Evolutionary conservation across 2,113 vertebrate genomes (phyloP), one percentile per base, ranked within the genome.

Genomic region (Pholis gunnellus): DNA sequence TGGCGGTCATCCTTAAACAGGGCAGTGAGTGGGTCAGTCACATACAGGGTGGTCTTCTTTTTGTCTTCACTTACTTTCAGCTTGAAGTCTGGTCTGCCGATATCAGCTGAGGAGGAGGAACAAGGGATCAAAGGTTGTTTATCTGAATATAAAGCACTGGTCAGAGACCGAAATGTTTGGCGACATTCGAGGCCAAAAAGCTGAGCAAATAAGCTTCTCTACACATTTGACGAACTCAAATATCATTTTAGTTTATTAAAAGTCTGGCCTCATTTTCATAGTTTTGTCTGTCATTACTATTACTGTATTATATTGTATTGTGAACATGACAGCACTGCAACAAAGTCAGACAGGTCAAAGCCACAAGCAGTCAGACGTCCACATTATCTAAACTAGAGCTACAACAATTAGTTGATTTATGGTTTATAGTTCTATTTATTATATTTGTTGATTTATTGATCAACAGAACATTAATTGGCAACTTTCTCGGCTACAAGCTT

Each of bases 31-130:
- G 96, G 89, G 87, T 98, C 96, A 0, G 61, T 50, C 48, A 99
- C 85, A 0, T 88, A 27, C 9, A 99, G 84, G 0, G 70, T 95
- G 78, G 96, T 93, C 48, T 80, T 95, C 69, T 84, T 88, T 46
- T 83, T 63, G 67, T 92, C 90, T 54, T 86, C 87, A 60, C 73
- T 94, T 52, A 90, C 85, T 13, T 83, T 86, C 93, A 93, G 61
- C 64, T 84, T 86, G n/a, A 95, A 98, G 64, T 72, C 67, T 0
- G 96, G 97, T 86, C 81, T 93, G 71, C 96, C 95, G 0, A 99
- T 94, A 4, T 90, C 56, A 80, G 97, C 98, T 99, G 83, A 77
- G 88, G 91, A 77, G 88, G 91, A 85, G 5, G 27, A 31, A 72
- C 6, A 42, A 52, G 29, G 6, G n/a, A 4, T 25, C 13, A n/a